Conservation (phyloP, 2,113 vertebrate species). For the Benitochromis conjunctus region DNA sequence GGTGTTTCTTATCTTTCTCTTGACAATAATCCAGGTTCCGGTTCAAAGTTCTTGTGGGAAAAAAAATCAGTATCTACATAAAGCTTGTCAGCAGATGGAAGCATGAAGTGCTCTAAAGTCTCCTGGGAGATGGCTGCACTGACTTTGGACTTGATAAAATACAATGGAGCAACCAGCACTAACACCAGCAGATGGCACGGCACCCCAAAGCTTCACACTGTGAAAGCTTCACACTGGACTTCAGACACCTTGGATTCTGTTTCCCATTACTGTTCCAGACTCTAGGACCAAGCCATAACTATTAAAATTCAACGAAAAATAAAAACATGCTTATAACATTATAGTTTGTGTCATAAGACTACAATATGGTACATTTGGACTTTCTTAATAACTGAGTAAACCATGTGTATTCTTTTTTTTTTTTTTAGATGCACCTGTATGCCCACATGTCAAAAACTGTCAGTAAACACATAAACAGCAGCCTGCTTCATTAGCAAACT, state of each 20-base stretch:
- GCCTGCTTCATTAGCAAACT: slow-evolving; percentile 37
- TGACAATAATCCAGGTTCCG: background rate
- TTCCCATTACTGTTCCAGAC: background rate
- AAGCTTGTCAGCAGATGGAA: background rate
- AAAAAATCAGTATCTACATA: background rate
- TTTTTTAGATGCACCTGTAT: background rate
- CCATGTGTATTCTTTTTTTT: too few relatives aligned
- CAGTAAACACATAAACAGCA: slow-evolving; percentile 42
- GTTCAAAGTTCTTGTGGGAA: background rate
- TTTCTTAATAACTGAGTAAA: background rate
- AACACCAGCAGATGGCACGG: too few relatives aligned
- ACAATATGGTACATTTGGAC: background rate
- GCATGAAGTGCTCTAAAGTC: background rate
- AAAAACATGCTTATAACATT: background rate
- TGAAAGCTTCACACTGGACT: background rate
- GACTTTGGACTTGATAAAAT: too few relatives aligned
- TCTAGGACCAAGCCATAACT: too few relatives aligned
- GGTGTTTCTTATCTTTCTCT: background rate
- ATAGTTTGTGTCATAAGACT: background rate
- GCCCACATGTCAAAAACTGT: slow-evolving; percentile 16
- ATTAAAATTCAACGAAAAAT: too few relatives aligned
- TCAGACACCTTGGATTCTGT: background rate
- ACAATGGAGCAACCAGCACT: too few relatives aligned
- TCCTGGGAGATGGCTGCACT: too few relatives aligned
- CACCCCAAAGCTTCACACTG: background rate